Evolutionary conservation across 2,797 vertebrate genomes (phyloP).

Genomic region (Zalophus californianus): DNA sequence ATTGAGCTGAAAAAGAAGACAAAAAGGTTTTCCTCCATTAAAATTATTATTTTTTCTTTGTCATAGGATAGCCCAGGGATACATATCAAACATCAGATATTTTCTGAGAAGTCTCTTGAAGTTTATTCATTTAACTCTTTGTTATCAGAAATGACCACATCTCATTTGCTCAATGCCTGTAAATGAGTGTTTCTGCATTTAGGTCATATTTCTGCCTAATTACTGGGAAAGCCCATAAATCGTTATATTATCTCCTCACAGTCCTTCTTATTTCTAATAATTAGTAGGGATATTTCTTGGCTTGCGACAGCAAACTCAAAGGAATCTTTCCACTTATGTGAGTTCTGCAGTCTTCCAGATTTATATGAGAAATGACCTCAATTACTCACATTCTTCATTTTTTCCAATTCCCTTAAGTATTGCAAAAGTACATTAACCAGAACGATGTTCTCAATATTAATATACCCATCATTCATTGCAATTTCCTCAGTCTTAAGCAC

Average conservation of each 20-base stretch:
- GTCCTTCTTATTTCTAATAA: not conserved
- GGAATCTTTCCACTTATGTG: not conserved
- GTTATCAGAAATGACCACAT: conserved; percentile 41
- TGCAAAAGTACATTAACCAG: conserved; percentile 59
- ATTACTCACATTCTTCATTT: conserved; percentile 60
- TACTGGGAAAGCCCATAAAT: conserved; percentile 41
- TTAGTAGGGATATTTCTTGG: conserved; percentile 46
- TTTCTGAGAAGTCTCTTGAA: conserved; percentile 42
- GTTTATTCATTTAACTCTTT: conserved; percentile 6
- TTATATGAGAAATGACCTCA: conserved; percentile 68
- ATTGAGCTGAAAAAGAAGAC: conserved; percentile 18
- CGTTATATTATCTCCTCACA: conserved; percentile 10
- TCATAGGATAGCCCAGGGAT: not conserved
- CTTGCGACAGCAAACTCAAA: conserved; percentile 28
- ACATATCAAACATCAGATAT: not conserved
- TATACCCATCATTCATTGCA: conserved; percentile 53
- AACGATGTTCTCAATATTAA: conserved; percentile 57
- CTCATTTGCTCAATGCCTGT: not conserved
- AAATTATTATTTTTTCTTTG: not conserved
- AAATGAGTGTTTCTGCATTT: not conserved
- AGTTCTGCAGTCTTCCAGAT: not conserved
- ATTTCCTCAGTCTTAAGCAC: conserved; percentile 17
- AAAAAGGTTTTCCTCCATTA: not conserved
- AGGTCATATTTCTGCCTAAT: conserved; percentile 22
- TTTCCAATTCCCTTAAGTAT: conserved; percentile 59